Conservation (phyloP, 1,140 invertebrate species). For the Penaeus indicus region DNA sequence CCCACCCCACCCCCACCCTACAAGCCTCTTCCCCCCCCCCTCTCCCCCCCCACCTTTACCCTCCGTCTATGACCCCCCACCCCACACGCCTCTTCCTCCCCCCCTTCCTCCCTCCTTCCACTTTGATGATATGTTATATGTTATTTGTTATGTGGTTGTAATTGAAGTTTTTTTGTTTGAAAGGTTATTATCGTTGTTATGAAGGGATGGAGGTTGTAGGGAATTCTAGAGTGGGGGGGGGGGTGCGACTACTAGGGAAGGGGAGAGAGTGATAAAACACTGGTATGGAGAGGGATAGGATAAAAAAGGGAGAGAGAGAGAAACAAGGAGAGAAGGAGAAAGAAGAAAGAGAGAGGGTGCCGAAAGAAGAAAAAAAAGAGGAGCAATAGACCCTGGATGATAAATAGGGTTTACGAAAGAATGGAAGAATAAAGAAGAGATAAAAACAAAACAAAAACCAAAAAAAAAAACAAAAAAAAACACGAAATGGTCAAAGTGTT, state of each 20-base stretch:
- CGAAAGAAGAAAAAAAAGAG: neutral
- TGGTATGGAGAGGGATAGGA: neutral
- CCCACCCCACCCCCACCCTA: too few species aligned
- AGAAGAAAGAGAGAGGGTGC: neutral
- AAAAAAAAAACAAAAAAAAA: too few species aligned
- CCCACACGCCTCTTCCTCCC: neutral
- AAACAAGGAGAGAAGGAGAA: neutral
- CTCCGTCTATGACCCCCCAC: too few species aligned
- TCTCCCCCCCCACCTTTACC: too few species aligned
- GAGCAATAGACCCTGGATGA: neutral
- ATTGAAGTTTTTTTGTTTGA: too few species aligned
- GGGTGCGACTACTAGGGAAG: neutral
- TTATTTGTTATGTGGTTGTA: too few species aligned
- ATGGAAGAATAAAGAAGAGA: too few species aligned
- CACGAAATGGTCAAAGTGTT: too few species aligned
- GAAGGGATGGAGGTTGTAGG: neutral
- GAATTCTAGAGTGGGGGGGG: neutral
- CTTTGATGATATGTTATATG: neutral
- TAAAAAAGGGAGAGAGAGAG: neutral
- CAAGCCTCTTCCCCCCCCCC: too few species aligned
- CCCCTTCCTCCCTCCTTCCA: neutral
- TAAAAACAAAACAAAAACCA: too few species aligned
- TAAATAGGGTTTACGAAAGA: neutral
- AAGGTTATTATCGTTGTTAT: neutral
- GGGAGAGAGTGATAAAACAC: neutral